A percentile compares a stretch with the other conserved stretches of the same genome.
Conservation (phyloP, 2,113 vertebrate genomes). For the Taxidea taxus region DNA sequence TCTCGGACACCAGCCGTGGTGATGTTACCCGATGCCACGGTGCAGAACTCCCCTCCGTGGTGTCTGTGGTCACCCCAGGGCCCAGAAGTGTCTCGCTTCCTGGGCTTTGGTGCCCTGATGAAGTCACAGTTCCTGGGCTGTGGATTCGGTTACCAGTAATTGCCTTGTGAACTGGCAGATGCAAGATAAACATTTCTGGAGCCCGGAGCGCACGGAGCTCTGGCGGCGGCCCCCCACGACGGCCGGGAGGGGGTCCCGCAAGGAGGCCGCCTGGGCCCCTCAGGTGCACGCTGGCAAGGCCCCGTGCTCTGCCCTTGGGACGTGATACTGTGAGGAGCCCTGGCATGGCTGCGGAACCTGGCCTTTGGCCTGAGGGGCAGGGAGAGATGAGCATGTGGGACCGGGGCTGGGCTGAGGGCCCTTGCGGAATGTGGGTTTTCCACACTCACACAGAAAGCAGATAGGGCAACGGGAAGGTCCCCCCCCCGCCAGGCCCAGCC, state of each 20-base stretch:
- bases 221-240: neutral
- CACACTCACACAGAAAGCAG: neutral
- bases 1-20: neutral
- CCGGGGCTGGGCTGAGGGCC: neutral
- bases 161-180: neutral
- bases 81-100: neutral
- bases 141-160: slow-evolving; percentile 24
- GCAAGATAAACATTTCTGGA: slow-evolving; percentile 38
- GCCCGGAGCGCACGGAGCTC: fast-evolving
- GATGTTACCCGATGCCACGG: neutral
- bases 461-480: neutral
- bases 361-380: neutral
- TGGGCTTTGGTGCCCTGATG: neutral
- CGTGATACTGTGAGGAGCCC: fast-evolving
- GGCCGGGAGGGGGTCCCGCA: neutral
- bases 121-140: slow-evolving; percentile 48
- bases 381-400: neutral
- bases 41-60: neutral
- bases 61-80: slow-evolving; percentile 18
- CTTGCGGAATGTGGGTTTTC: neutral
- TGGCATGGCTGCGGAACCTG: fast-evolving
- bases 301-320: neutral
- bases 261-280: neutral
- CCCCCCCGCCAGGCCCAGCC: neutral
- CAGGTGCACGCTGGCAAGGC: neutral